Evolutionary conservation across 2,888 invertebrate species (phyloP), one percentile per base, ranked within the genome.

Genomic region (Baccha elongata): DNA sequence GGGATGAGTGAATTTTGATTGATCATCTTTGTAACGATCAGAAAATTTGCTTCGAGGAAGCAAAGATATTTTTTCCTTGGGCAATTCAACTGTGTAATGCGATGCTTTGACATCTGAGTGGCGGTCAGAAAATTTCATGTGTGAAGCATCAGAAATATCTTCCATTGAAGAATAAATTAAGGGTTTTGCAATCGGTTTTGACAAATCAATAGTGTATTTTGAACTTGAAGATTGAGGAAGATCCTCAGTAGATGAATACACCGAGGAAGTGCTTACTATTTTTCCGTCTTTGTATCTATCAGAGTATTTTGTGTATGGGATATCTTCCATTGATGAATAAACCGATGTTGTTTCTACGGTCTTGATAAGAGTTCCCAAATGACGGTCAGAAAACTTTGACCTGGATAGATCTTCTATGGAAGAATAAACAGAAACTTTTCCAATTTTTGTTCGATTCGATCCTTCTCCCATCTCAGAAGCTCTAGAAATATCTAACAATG

Each of bases 341-440:
- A 78, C 72, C 1, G 83, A 78, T 7, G 83, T 78, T 11, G 60
- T 83, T 11, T 83, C 83, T 0, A 83, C 78, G 1, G 83, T 83
- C 23, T 83, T 83, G 11, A 83, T 72, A 1, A 76, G 37, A 11
- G 67, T 76, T 7, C 78, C 83, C 6, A 78, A 37, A 21, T 50
- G 76, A 17, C 62, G 79, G 55, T 79, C 79, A 8, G 73, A 8
- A 17, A 62, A 55, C 11, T 78, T 76, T 0, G 72, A 83, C 5
- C 83, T 37, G 5, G 76, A 50, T 8, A 83, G 32, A 32, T 83
- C 78, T 44, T 83, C 83, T 0, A 78, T 55, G 0, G 81, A 83
- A 1, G 81, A 83, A 44, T 83, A 83, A 1, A 83, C 72, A 7
- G 80, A 75, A n/a, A 83, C 72, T 8, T 83, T 83, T 2, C 76